Evolutionary conservation across 92 coral and sea anemone genomes (phyloP).

Genomic region (Plumapathes pennacea): DNA sequence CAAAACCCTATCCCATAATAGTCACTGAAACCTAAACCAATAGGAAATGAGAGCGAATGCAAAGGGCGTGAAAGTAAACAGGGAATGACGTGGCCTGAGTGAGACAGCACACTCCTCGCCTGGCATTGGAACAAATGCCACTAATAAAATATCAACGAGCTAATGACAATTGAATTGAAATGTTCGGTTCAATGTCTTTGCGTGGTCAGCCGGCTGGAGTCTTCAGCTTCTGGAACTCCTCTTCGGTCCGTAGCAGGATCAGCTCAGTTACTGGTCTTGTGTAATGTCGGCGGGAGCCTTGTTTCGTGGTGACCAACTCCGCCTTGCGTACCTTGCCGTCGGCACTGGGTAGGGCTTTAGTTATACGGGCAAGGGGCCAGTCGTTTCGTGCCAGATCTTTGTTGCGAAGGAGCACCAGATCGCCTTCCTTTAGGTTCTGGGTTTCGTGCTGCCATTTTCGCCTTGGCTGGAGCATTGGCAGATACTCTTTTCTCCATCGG

Average conservation of each 20-base stretch:
- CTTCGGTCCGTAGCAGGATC: background rate
- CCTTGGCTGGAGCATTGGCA: constrained; percentile 6
- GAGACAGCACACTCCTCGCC: too few species aligned
- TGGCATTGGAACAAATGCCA: too few species aligned
- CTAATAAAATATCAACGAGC: too few species aligned
- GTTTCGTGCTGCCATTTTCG: constrained; percentile 7
- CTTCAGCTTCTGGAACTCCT: background rate
- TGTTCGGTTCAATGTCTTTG: too few species aligned
- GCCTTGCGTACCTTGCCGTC: constrained; percentile 1
- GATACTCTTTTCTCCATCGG: background rate
- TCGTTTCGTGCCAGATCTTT: background rate
- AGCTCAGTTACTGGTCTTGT: constrained; percentile 1
- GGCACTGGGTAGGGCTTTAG: background rate
- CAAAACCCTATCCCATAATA: too few species aligned
- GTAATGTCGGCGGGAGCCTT: background rate
- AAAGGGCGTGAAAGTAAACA: too few species aligned
- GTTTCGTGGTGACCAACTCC: too few species aligned
- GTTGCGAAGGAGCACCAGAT: background rate
- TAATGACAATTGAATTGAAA: too few species aligned
- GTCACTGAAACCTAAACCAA: too few species aligned
- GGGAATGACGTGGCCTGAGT: too few species aligned
- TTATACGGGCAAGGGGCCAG: constrained; percentile 3
- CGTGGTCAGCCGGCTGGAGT: background rate
- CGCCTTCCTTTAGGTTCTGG: constrained; percentile 9
- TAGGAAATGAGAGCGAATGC: too few species aligned